These are phyloP conservation scores for Empis stercorea DNA, from an alignment of 2,888 invertebrate species.

Conservation along the genomic window DNA sequence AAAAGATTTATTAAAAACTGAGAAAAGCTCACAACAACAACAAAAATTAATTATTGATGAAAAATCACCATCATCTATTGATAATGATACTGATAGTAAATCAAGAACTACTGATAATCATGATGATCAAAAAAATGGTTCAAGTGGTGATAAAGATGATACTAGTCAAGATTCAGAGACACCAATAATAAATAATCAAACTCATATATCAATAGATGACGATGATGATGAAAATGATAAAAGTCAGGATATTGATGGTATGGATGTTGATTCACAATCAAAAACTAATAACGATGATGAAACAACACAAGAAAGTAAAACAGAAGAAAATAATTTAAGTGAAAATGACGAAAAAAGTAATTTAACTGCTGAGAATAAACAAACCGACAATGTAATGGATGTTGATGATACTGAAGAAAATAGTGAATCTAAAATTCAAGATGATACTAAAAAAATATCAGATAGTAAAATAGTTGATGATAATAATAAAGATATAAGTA, in stretches of 20 bases:
- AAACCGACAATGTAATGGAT: constrained; percentile 21
- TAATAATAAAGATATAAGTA: neutral
- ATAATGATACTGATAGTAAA: constrained; percentile 13
- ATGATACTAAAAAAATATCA: too few species aligned
- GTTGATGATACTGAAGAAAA: constrained; percentile 11
- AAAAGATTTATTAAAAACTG: neutral
- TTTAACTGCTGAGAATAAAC: constrained; percentile 11
- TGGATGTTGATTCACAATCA: constrained; percentile 20
- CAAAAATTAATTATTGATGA: constrained; percentile 10
- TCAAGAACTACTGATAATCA: constrained; percentile 12
- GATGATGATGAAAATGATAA: constrained; percentile 19
- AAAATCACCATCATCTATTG: constrained; percentile 2
- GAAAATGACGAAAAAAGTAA: constrained; percentile 11
- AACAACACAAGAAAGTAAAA: constrained; percentile 12
- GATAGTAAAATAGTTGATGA: neutral
- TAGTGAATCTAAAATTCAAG: too few species aligned
- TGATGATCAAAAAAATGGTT: constrained; percentile 17
- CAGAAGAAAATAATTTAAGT: neutral
- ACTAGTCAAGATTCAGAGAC: constrained; percentile 12
- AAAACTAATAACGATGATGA: constrained; percentile 18
- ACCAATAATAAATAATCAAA: constrained; percentile 12
- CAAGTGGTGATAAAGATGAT: constrained; percentile 15
- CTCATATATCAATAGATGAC: constrained; percentile 10
- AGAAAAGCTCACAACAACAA: constrained; percentile 13
- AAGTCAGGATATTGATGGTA: constrained; percentile 16